Base-by-base conservation (phyloP, 2,888 invertebrate genomes). In the Tetanocera ferruginea region DNA sequence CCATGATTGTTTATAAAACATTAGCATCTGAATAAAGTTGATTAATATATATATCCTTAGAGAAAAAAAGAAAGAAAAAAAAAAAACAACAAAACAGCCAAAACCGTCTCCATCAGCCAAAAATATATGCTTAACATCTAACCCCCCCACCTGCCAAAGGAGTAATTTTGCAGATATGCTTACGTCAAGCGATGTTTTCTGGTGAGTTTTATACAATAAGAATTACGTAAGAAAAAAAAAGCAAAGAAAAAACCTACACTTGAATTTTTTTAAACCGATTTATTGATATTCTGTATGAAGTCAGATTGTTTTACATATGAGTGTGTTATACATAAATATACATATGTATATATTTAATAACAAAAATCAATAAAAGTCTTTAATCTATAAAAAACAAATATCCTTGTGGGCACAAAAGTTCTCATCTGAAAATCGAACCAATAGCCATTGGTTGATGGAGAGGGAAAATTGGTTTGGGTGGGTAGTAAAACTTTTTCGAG, bases 121-220 rank as follows among this genome's bases (percentile, higher is more conserved):
- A 55, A 51, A 70, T 70, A n/a, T 31, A 52, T 51, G 28, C 34
- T n/a, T 4, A 19, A 31, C 17, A 8, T 23, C 52, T 31, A 4
- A 34, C 60, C 71, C 76, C 51, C 14, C 55, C 49, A 60, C 55
- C 64, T 17, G 52, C 25, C 37, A 70, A 67, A 17, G 6, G 23
- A 43, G 43, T 14, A 34, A 74, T 43, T 52, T 73, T 52, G 52
- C 66, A 62, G 43, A 71, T 69, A 81, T 81, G 81, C 77, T 81
- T 77, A 79, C 81, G 51, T 78, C 80, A 78, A 80, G 79, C 70
- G 80, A 81, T 70, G 79, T 81, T 52, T 80, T 78, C 57, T 81
- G 81, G 81, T 81, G 76, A 81, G 81, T 81, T 52, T 23, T 28
- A 51, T 49, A 69, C 51, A 51, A 51, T 69, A 34, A 8, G 17